Percentiles rank a stretch among this genome's conserved stretches.
Conservation (phyloP, 2,113 vertebrate genomes). For the Stigmatopora argus region DNA sequence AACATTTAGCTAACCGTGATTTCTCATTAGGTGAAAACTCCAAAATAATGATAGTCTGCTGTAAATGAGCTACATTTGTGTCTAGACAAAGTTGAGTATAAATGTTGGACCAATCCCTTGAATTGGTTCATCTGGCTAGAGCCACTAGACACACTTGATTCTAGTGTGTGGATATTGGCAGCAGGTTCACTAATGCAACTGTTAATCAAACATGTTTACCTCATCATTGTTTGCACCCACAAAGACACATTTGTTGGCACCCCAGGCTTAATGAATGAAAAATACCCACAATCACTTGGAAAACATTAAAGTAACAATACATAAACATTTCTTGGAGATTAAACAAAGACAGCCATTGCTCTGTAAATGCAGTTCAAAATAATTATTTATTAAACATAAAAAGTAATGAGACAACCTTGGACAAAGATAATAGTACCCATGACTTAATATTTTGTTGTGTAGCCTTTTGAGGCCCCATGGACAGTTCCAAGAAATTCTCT, state of each 20-base stretch:
- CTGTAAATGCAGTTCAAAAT: too few relatives aligned
- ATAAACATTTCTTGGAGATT: neutral
- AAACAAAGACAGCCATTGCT: too few relatives aligned
- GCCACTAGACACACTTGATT: neutral
- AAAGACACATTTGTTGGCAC: too few relatives aligned
- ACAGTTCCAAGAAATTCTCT: too few relatives aligned
- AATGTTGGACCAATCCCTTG: constrained; percentile 19
- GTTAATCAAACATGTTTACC: neutral
- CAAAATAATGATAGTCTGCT: constrained; percentile 24
- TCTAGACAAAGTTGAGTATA: constrained; percentile 21
- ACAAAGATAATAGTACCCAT: too few relatives aligned
- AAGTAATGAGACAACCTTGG: too few relatives aligned
- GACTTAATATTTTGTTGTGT: too few relatives aligned
- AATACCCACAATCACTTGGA: too few relatives aligned
- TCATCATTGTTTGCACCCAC: neutral
- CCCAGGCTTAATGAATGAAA: too few relatives aligned
- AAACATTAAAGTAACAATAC: neutral
- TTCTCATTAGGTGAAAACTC: constrained; percentile 39
- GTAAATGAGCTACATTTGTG: constrained; percentile 15
- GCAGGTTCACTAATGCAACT: too few relatives aligned
- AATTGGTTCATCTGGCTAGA: neutral
- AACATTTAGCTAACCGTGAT: constrained; percentile 52
- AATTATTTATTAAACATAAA: too few relatives aligned
- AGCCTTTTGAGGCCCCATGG: too few relatives aligned
- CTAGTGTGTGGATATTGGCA: constrained; percentile 5